A percentile compares a stretch with the other conserved stretches of the same genome.
Evolutionary conservation across 30 jellyfish, hydroid and myxozoan species (phyloP).

Genomic region (Nemopilema nomurai): DNA sequence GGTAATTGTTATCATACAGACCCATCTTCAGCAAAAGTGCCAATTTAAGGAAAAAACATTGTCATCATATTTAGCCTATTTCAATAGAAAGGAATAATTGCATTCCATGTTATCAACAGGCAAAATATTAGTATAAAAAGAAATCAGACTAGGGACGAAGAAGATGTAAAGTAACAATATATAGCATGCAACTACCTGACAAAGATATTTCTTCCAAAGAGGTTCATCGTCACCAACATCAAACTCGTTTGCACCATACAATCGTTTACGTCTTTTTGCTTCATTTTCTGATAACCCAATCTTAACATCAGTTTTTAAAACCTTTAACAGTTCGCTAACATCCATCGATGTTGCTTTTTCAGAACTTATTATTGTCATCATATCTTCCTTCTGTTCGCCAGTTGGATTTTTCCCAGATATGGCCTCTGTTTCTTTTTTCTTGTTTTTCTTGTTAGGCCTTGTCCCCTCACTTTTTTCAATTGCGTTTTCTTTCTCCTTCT

Average conservation of each 20-base stretch:
- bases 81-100: too few relatives aligned
- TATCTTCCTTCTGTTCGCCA: conserved; percentile 28
- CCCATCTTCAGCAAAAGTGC: too few relatives aligned
- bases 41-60: too few relatives aligned
- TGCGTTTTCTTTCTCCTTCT: not conserved
- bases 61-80: too few relatives aligned
- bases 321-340: conserved; percentile 48
- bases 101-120: too few relatives aligned
- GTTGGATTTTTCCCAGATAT: not conserved
- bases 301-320: conserved; percentile 39
- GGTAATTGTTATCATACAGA: too few relatives aligned
- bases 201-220: conserved; percentile 87
- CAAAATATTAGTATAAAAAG: too few relatives aligned
- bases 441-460: not conserved
- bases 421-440: conserved; percentile 6
- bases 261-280: conserved; percentile 58
- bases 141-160: too few relatives aligned
- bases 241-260: conserved; percentile 90
- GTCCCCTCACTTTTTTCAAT: not conserved
- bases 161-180: not conserved
- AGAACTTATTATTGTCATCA: conserved; percentile 50
- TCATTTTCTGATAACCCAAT: conserved; percentile 72
- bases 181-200: conserved; percentile 63
- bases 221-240: conserved; percentile 97
- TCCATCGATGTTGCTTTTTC: conserved; percentile 70